A percentile compares a stretch with the other conserved stretches of the same genome.
Evolutionary conservation across 2,113 vertebrate genomes (phyloP).

Genomic region (Cryptotis parvus): DNA sequence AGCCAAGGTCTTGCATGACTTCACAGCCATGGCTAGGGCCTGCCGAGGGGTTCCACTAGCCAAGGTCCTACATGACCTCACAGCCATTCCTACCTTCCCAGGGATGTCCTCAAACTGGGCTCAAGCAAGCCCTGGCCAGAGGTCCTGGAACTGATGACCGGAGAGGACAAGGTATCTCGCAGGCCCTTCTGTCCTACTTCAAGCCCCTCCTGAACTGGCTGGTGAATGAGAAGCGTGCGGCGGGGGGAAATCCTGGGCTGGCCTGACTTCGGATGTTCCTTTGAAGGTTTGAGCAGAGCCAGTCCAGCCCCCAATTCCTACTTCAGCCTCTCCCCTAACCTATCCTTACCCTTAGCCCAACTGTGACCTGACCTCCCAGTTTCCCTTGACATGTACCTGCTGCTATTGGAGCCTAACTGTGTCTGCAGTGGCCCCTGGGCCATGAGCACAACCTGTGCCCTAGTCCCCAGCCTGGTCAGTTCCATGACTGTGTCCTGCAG

Average conservation of each 20-base stretch:
- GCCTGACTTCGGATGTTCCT: conserved; percentile 94
- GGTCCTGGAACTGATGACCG: conserved; percentile 93
- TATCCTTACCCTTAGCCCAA: not conserved
- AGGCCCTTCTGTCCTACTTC: conserved; percentile 93
- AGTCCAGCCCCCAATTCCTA: not conserved
- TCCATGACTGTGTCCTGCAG: not conserved
- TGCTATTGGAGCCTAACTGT: not conserved
- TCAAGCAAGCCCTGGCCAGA: conserved; percentile 95
- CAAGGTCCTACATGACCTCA: conserved; percentile 5
- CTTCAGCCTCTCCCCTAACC: not conserved
- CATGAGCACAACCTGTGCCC: not conserved
- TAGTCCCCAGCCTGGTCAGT: not conserved
- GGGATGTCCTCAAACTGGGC: conserved; percentile 94
- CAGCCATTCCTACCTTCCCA: conserved; percentile 72
- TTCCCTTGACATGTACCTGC: not conserved
- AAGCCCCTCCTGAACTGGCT: conserved; percentile 92
- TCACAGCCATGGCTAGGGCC: not conserved
- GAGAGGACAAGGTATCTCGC: conserved; percentile 90
- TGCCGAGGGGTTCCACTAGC: too few relatives aligned
- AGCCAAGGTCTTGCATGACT: not conserved
- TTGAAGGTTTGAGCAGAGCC: conserved; percentile 73
- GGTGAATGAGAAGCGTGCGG: conserved; percentile 87
- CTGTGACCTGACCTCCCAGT: not conserved
- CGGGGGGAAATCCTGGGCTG: conserved; percentile 92
- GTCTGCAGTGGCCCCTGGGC: not conserved